phyloP scores from a whole-genome alignment of 2,113 vertebrate species.

The Climacteris rufus region DNA sequence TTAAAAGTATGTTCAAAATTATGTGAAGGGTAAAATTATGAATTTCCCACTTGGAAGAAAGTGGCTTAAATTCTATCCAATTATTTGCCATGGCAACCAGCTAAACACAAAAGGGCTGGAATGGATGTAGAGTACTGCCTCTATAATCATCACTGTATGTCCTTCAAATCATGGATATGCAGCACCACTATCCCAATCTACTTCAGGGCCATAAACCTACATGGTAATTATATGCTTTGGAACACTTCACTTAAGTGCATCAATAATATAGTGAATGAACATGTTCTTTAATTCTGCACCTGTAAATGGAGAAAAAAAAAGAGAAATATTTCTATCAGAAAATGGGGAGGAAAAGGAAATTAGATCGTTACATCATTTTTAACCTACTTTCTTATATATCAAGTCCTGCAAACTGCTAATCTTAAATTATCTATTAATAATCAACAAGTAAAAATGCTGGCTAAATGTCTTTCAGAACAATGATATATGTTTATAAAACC shows the following conservation, averaged over 20 bases:
- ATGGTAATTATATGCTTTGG: constrained; percentile 90
- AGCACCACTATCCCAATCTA: constrained; percentile 84
- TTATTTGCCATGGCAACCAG: constrained; percentile 94
- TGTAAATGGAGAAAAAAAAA: constrained; percentile 77
- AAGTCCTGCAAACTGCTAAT: constrained; percentile 29
- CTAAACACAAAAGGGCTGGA: constrained; percentile 88
- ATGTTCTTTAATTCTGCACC: constrained; percentile 87
- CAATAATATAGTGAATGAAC: constrained; percentile 90
- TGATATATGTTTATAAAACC: not conserved
- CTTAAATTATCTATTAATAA: constrained; percentile 45
- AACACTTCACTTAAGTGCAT: constrained; percentile 94
- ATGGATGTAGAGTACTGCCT: constrained; percentile 85
- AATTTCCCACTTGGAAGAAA: constrained; percentile 92
- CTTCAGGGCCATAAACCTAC: constrained; percentile 91
- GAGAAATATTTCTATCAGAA: constrained; percentile 71
- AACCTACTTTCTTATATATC: constrained; percentile 35
- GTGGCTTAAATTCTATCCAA: constrained; percentile 94
- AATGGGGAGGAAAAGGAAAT: constrained; percentile 42
- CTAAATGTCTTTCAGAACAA: not conserved
- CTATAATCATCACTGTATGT: constrained; percentile 85
- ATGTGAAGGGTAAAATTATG: constrained; percentile 84
- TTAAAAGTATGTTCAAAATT: constrained; percentile 85
- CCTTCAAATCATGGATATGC: constrained; percentile 88
- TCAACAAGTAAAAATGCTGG: not conserved
- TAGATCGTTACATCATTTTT: constrained; percentile 61